These are phyloP conservation scores for Mormyrus proboscirostris DNA, from an alignment of 2,797 vertebrate species.

Conservation along the genomic window DNA sequence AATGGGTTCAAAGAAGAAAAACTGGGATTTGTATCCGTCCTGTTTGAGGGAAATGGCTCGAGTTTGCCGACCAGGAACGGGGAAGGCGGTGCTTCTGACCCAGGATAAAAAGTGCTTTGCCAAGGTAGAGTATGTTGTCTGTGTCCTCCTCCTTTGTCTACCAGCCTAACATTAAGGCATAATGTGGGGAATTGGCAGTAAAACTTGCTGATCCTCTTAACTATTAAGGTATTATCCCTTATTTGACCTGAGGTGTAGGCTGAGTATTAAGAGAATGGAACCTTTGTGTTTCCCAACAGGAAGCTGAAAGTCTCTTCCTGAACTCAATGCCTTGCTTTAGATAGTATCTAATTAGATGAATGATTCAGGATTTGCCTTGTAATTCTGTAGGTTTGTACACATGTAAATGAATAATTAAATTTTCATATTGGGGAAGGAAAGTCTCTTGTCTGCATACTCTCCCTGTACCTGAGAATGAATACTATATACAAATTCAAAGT, in stretches of 20 bases:
- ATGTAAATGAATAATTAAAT: not conserved
- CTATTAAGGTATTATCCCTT: not conserved
- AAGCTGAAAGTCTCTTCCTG: not conserved
- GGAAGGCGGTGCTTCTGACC: conserved; percentile 84
- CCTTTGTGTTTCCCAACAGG: not conserved
- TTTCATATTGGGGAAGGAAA: not conserved
- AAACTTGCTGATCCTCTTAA: not conserved
- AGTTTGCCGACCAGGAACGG: conserved; percentile 78
- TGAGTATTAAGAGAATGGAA: not conserved
- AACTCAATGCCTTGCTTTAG: not conserved
- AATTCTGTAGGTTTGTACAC: not conserved
- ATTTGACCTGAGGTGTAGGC: not conserved
- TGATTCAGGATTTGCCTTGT: not conserved
- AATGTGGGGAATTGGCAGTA: not conserved
- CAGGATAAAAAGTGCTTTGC: conserved; percentile 95
- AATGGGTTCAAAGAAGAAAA: conserved; percentile 91
- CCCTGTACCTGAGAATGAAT: not conserved
- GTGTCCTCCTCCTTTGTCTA: no score
- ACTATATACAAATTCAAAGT: not conserved
- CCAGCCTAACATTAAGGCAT: not conserved
- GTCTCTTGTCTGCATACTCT: not conserved
- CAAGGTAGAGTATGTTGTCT: conserved; percentile 64
- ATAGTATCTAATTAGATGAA: not conserved
- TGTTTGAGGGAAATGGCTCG: conserved; percentile 92
- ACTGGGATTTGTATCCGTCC: conserved; percentile 93